A percentile compares a stretch with the other conserved stretches of the same genome.
Evolutionary conservation across 2,797 vertebrate species (phyloP).

Genomic region (Taeniopygia guttata): DNA sequence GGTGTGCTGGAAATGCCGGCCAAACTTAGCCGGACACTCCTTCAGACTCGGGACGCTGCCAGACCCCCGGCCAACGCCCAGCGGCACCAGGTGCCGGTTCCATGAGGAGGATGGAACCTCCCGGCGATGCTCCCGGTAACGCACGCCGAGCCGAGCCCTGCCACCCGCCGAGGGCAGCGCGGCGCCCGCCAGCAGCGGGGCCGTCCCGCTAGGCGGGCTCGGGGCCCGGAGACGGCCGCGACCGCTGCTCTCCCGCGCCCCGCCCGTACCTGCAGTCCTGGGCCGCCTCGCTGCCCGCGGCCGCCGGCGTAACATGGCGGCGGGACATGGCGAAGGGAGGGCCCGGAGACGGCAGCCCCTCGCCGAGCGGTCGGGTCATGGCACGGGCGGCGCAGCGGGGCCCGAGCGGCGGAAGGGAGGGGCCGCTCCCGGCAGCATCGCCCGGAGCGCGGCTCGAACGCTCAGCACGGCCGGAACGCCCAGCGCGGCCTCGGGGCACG

Average conservation of each 20-base stretch:
- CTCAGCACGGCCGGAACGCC: neutral
- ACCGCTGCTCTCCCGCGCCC: neutral
- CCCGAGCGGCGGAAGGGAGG: neutral
- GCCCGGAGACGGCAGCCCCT: neutral
- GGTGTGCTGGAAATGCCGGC: fast-evolving
- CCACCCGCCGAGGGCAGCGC: neutral
- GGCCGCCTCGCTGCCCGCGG: neutral
- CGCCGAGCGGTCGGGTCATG: slow-evolving; percentile 27
- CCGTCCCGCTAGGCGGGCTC: neutral
- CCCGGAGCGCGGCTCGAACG: neutral
- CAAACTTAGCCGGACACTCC: fast-evolving
- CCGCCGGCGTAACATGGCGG: slow-evolving; percentile 40
- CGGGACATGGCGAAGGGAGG: neutral
- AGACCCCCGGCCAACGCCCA: fast-evolving
- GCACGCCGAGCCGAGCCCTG: neutral
- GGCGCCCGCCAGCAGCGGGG: neutral
- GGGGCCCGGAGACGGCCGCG: fast-evolving
- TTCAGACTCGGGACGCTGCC: fast-evolving
- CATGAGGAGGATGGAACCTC: fast-evolving
- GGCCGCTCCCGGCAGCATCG: neutral
- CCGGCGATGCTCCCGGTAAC: neutral
- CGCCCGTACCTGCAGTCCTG: neutral
- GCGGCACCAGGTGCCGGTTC: fast-evolving
- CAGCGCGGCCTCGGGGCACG: neutral
- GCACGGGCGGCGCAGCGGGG: neutral